Percentiles rank a stretch among this genome's conserved stretches.
Evolutionary conservation across 2,797 vertebrate genomes (phyloP).

Genomic region (Myiotriccus ornatus): DNA sequence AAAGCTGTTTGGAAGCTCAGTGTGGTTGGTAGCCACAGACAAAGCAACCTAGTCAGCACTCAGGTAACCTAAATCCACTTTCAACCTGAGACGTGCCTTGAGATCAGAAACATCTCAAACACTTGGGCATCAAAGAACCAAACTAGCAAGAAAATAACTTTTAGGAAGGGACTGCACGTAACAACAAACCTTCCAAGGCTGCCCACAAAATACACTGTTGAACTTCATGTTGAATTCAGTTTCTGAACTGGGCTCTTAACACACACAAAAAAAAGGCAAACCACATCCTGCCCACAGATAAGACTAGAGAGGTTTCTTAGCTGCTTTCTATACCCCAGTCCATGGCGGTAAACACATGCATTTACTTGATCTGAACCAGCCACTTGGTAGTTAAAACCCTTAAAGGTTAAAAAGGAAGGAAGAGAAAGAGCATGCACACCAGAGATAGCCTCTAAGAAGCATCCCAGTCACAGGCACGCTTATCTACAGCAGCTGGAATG

Average conservation of each 20-base stretch:
- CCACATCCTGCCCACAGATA: not conserved
- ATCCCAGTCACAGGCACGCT: not conserved
- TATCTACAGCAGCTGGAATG: conserved; percentile 34
- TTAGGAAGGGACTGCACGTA: not conserved
- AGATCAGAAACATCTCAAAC: not conserved
- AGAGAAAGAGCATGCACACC: not conserved
- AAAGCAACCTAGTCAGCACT: not conserved
- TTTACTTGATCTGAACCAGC: not conserved
- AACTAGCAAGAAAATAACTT: not conserved
- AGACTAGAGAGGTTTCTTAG: not conserved
- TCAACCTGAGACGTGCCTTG: not conserved
- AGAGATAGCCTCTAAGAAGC: not conserved
- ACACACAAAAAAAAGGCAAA: not conserved
- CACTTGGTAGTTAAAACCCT: not conserved
- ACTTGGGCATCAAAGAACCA: not conserved
- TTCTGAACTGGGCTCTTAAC: not conserved
- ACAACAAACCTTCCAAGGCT: not conserved
- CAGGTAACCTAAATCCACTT: not conserved
- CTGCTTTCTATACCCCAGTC: not conserved
- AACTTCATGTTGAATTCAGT: not conserved
- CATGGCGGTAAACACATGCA: not conserved
- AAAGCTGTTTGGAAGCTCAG: not conserved
- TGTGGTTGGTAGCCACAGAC: not conserved
- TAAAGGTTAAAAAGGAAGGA: conserved; percentile 20
- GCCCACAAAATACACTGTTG: not conserved